A percentile compares a stretch with the other conserved stretches of the same genome.
These are phyloP conservation scores for Cryptops parisi DNA, from an alignment of 2,888 invertebrate genomes.

Conservation along the genomic window DNA sequence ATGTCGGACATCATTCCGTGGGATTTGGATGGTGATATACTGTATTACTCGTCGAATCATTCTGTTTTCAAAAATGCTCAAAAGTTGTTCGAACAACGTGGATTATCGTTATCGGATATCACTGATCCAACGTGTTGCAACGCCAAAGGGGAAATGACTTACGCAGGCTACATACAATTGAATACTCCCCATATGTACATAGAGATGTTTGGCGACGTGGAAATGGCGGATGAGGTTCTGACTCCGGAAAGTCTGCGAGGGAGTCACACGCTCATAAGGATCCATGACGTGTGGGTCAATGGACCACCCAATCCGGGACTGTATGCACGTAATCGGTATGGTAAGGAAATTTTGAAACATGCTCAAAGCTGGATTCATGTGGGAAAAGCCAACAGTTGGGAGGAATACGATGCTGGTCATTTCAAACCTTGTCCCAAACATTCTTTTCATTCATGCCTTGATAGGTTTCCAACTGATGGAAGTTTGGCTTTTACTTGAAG, in stretches of 20 bases:
- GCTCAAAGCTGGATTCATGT: conserved; percentile 24
- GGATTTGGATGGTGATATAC: conserved; percentile 28
- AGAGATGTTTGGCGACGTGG: conserved; percentile 26
- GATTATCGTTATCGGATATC: conserved; percentile 15
- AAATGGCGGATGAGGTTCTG: conserved; percentile 22
- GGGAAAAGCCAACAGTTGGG: conserved; percentile 22
- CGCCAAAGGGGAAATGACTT: conserved; percentile 13
- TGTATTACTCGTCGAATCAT: conserved; percentile 22
- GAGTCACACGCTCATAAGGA: conserved; percentile 23
- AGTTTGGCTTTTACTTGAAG: conserved; percentile 18
- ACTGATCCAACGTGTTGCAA: conserved; percentile 12
- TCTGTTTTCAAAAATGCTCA: conserved; percentile 20
- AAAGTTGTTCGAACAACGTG: conserved; percentile 15
- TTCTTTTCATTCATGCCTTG: conserved; percentile 25
- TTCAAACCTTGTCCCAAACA: conserved; percentile 23
- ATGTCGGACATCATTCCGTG: conserved; percentile 27
- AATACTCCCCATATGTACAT: conserved; percentile 22
- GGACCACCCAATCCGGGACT: conserved; percentile 27
- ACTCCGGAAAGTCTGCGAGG: conserved; percentile 15
- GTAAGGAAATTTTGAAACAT: conserved; percentile 26
- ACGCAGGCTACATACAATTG: conserved; percentile 23
- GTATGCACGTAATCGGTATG: conserved; percentile 27
- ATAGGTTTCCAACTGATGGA: conserved; percentile 26
- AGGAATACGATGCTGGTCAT: conserved; percentile 22
- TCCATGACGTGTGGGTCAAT: conserved; percentile 25